A percentile compares a stretch with the other conserved stretches of the same genome.
phyloP scores from a whole-genome alignment of 1,140 invertebrate species.

The Hirudo medicinalis region DNA sequence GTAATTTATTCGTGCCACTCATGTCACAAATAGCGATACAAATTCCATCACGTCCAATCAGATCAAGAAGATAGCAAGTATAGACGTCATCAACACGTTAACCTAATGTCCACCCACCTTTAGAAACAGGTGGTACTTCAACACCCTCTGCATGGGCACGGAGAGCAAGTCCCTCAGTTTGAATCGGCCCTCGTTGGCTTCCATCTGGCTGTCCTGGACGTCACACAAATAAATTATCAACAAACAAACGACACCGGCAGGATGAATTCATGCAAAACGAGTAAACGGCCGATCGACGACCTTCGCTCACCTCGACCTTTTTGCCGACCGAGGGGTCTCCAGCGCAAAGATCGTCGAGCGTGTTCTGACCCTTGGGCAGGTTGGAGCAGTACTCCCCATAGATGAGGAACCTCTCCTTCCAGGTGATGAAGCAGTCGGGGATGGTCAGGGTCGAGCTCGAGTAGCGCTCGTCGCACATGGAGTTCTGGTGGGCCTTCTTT shows the following conservation, averaged over 20 bases:
- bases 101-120: conserved; percentile 30
- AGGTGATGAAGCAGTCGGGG: conserved; percentile 67
- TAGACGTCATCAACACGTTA: not conserved
- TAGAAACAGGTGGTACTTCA: conserved; percentile 84
- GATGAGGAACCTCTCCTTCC: conserved; percentile 74
- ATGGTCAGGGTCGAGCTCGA: conserved; percentile 25
- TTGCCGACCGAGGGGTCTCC: conserved; percentile 49
- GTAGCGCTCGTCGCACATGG: conserved; percentile 24
- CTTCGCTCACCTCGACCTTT: conserved; percentile 44
- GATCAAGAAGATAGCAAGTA: too few relatives aligned
- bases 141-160: conserved; percentile 91
- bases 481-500: conserved; percentile 51
- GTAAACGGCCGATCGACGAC: too few relatives aligned
- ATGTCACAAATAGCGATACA: too few relatives aligned
- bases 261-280: too few relatives aligned
- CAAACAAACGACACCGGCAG: too few relatives aligned
- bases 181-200: conserved; percentile 86
- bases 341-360: conserved; percentile 59
- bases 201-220: conserved; percentile 69
- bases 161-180: conserved; percentile 82
- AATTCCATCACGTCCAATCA: too few relatives aligned
- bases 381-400: conserved; percentile 93
- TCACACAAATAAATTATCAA: not conserved
- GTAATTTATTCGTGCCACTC: too few relatives aligned
- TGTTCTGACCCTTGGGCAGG: conserved; percentile 62